Conservation (phyloP, 2,888 invertebrate genomes). For the Stenodera caucasica region DNA sequence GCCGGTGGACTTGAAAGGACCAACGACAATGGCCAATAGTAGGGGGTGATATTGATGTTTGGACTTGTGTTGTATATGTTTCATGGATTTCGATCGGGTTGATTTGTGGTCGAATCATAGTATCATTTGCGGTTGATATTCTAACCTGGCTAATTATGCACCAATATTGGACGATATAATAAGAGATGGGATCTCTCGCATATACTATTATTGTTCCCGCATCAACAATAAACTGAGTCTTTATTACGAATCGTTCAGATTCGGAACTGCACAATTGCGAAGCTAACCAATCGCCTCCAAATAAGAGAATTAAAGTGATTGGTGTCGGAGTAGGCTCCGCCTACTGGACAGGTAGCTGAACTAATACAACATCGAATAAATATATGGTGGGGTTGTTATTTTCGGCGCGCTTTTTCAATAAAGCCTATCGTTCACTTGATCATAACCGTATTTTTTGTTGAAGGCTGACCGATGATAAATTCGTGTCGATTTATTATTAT, state of each 20-base stretch:
- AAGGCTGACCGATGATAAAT: slow-evolving; percentile 34
- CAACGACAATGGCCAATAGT: too few relatives aligned
- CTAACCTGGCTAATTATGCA: slow-evolving; percentile 21
- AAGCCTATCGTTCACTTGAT: slow-evolving; percentile 25
- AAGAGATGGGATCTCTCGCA: slow-evolving; percentile 15
- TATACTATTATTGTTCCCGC: neutral
- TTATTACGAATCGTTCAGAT: too few relatives aligned
- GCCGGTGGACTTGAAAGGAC: slow-evolving; percentile 7
- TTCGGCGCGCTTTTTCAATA: slow-evolving; percentile 30
- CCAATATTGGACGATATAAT: slow-evolving; percentile 12
- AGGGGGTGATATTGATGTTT: slow-evolving; percentile 9
- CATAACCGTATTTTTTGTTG: slow-evolving; percentile 36
- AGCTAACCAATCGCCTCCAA: too few relatives aligned
- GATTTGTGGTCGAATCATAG: slow-evolving; percentile 25
- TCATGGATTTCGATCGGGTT: slow-evolving; percentile 20
- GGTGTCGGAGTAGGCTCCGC: too few relatives aligned
- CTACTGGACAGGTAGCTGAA: too few relatives aligned
- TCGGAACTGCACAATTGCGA: too few relatives aligned
- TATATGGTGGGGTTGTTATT: too few relatives aligned
- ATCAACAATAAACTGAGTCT: neutral
- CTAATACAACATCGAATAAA: too few relatives aligned
- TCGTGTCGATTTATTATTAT: slow-evolving; percentile 34
- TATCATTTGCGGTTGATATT: slow-evolving; percentile 22
- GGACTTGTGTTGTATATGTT: slow-evolving; percentile 12
- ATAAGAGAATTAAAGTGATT: too few relatives aligned